phyloP scores from a whole-genome alignment of 1,140 invertebrate genomes.

The Cotesia glomerata region DNA sequence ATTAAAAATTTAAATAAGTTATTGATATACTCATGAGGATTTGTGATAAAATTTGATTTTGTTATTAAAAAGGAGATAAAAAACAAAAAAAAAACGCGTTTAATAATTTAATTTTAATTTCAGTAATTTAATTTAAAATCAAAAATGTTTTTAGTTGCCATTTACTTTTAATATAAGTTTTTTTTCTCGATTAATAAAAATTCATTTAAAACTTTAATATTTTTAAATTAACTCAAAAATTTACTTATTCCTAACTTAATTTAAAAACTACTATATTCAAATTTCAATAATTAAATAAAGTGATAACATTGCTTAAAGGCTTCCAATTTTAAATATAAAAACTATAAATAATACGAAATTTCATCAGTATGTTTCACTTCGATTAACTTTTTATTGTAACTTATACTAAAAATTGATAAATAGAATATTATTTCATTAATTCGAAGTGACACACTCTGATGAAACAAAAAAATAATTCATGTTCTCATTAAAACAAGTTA shows the following conservation, averaged over 20 bases:
- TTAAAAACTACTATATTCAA: not conserved
- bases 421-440: not conserved
- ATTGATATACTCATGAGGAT: not conserved
- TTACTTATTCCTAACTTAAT: not conserved
- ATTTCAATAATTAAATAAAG: not conserved
- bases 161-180: slow-evolving; percentile 29
- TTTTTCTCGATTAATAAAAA: not conserved
- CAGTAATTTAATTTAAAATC: slow-evolving; percentile 20
- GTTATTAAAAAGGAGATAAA: not conserved
- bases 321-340: not conserved
- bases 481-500: not conserved
- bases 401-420: not conserved
- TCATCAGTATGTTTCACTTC: not conserved
- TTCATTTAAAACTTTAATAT: not conserved
- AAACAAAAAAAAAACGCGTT: not conserved
- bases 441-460: not conserved
- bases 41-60: slow-evolving; percentile 3
- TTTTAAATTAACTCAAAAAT: no score
- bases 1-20: slow-evolving; percentile 22
- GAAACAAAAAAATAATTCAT: not conserved
- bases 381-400: not conserved
- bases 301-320: not conserved
- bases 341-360: not conserved
- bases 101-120: not conserved
- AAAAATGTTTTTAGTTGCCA: slow-evolving; percentile 18